Evolutionary conservation across 2,113 vertebrate species (phyloP), one percentile per base, ranked within the genome.

Genomic region (Alectura lathami): DNA sequence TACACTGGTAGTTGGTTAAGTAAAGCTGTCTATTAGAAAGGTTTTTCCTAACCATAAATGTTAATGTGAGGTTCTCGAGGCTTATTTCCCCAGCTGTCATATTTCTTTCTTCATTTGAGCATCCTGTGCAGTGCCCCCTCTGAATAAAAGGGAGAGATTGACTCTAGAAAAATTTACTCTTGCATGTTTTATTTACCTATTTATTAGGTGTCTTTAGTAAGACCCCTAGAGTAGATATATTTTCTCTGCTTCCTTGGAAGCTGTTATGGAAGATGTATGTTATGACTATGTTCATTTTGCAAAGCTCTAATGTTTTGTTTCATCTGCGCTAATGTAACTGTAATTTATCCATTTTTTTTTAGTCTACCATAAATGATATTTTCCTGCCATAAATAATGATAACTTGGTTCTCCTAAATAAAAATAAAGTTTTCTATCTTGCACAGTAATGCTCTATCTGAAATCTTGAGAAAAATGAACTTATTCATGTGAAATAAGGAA

Each of bases 321-420:
- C 72, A 34, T 53, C 86, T 48, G 38, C 74, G 42, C 47, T 91
- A 91, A 81, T 21, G 27, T 32, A 72, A 43, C 42, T 92, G 51
- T 64, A 87, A 92, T 76, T 21, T 47, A 27, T 50, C 24, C 86
- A 56, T 27, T 54, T 50, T 8, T 17, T 82, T 92, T 93, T 83
- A 54, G 66, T 89, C 76, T 76, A 79, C 54, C 60, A 83, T 83
- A 86, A 93, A 89, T 93, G 26, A 86, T 57, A 23, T 80, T 64
- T 84, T 82, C 66, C 43, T 23, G 57, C 26, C 36, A 42, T 43
- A 5, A n/a, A 38, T 91, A 86, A 67, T 74, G n/a, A 8, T 93
- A 38, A 66, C 11, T 50, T 45, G 7, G 6, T 51, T 91, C 17
- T 68, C 40, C 48, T 72, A 80, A 83, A 90, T 20, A 85, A 56